phyloP scores from a whole-genome alignment of 2,888 invertebrate genomes.

The Lasioglossum leucozonium region DNA sequence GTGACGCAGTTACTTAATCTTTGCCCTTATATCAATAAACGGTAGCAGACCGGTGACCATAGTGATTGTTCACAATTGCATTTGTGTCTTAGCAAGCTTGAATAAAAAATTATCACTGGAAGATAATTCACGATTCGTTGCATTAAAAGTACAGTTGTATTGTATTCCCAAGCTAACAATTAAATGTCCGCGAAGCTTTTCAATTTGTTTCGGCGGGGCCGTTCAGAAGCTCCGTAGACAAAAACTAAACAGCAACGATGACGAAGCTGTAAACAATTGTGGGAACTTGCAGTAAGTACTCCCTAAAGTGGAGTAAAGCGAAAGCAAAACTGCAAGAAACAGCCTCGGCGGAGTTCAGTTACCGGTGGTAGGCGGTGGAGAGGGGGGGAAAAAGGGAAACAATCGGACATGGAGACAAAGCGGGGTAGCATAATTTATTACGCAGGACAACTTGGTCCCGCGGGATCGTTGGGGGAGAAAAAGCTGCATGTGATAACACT shows the following conservation, averaged over 20 bases:
- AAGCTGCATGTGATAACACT: conserved; percentile 66
- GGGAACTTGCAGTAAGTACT: conserved; percentile 13
- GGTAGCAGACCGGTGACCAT: neutral
- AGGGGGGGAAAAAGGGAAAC: conserved; percentile 50
- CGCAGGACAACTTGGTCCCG: conserved; percentile 50
- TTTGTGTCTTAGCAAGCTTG: neutral
- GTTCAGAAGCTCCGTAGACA: neutral
- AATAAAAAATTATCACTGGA: neutral
- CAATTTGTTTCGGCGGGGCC: neutral
- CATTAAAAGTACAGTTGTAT: neutral
- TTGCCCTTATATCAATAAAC: too few relatives aligned
- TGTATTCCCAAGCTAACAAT: neutral
- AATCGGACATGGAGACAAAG: conserved; percentile 57
- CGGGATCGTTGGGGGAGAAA: conserved; percentile 35
- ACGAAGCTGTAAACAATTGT: conserved; percentile 50
- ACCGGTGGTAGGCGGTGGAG: neutral
- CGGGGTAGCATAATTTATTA: conserved; percentile 64
- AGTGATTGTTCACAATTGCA: neutral
- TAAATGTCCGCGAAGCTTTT: neutral
- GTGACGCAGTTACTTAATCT: too few relatives aligned
- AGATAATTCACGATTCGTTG: neutral
- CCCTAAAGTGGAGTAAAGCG: conserved; percentile 46
- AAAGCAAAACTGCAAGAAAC: conserved; percentile 46
- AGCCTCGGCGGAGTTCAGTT: conserved; percentile 23
- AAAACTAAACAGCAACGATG: conserved; percentile 18